These are phyloP conservation scores for Otocyon megalotis DNA, from an alignment of 2,113 vertebrate genomes.

Conservation along the genomic window DNA sequence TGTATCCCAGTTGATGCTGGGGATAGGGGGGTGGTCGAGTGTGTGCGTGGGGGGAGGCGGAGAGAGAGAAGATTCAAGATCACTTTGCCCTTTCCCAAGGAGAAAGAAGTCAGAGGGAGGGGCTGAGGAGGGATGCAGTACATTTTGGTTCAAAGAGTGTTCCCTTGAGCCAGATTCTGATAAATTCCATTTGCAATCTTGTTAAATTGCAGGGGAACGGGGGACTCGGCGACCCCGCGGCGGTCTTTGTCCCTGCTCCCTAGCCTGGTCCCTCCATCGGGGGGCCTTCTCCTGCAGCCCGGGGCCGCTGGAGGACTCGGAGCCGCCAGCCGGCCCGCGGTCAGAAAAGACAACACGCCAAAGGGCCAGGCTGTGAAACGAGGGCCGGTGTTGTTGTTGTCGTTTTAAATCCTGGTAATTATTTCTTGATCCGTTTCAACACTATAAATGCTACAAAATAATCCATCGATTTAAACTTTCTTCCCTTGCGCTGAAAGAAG, in stretches of 20 bases:
- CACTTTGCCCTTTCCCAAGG: constrained; percentile 33
- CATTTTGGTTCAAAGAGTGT: constrained; percentile 39
- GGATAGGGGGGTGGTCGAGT: neutral
- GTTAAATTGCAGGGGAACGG: constrained; percentile 51
- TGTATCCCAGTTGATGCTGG: neutral
- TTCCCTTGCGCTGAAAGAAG: neutral
- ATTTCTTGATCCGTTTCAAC: neutral
- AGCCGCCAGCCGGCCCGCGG: neutral
- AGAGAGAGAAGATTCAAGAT: neutral
- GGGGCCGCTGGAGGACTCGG: neutral
- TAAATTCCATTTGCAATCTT: constrained; percentile 39
- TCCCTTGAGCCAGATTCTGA: constrained; percentile 46
- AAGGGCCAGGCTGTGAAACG: neutral
- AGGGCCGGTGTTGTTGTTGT: neutral
- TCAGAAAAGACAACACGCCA: neutral
- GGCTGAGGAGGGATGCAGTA: neutral
- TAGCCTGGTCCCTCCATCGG: neutral
- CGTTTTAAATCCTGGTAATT: neutral
- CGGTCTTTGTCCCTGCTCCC: neutral
- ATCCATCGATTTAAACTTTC: constrained; percentile 11
- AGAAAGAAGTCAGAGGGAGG: neutral
- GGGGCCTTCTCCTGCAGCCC: neutral
- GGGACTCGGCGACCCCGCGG: neutral
- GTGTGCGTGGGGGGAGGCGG: neutral
- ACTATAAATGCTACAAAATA: constrained; percentile 62